These are phyloP conservation scores for Pterocles gutturalis DNA, from an alignment of 2,113 vertebrate species.

Conservation along the genomic window DNA sequence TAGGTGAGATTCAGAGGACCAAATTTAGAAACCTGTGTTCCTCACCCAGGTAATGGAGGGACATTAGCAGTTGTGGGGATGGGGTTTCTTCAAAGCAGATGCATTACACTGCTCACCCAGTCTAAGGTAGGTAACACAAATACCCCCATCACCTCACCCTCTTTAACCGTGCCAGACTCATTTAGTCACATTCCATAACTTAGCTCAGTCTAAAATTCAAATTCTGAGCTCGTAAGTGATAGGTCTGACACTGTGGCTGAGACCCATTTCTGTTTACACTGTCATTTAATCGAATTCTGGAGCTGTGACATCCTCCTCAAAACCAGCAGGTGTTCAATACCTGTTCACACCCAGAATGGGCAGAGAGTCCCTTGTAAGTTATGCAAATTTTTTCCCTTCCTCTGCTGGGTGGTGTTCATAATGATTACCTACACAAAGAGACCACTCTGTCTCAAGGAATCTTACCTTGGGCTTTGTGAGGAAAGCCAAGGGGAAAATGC, in stretches of 20 bases:
- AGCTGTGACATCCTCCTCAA: not conserved
- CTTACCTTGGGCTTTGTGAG: not conserved
- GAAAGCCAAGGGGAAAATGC: not conserved
- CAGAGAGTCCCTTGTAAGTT: not conserved
- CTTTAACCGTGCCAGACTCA: not conserved
- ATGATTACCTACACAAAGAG: not conserved
- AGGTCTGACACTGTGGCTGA: not conserved
- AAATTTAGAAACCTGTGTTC: not conserved
- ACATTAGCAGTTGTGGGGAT: not conserved
- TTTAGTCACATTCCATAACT: not conserved
- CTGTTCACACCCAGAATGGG: not conserved
- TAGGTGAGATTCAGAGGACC: not conserved
- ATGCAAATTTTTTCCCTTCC: not conserved
- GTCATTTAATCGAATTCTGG: not conserved
- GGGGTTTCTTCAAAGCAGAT: not conserved
- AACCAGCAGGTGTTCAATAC: not conserved
- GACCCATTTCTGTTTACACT: not conserved
- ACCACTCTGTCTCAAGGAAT: not conserved
- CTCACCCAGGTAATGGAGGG: not conserved
- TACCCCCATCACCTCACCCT: not conserved
- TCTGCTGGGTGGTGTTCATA: not conserved
- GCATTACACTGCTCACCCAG: not conserved
- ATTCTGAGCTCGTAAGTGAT: not conserved
- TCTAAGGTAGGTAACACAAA: not conserved
- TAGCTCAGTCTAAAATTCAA: not conserved